Conservation (phyloP, 2,113 vertebrate species). For the Tricholaema leucomelas region DNA sequence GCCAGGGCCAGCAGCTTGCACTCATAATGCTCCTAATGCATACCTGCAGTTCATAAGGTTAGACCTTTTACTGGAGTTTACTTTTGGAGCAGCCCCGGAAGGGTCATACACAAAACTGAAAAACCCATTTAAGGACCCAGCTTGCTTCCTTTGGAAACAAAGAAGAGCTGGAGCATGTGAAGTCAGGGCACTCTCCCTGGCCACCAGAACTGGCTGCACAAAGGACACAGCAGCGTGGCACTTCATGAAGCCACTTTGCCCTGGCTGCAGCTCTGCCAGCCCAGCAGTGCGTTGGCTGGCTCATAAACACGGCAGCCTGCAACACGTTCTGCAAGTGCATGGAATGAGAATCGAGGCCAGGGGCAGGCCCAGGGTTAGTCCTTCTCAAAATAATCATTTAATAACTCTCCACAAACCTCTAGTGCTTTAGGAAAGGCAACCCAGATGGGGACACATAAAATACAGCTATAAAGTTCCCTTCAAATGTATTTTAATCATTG, state of each 20-base stretch:
- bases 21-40: rapidly evolving
- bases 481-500: slow-evolving; percentile 81
- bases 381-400: slow-evolving; percentile 78
- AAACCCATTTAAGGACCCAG: slow-evolving; percentile 17
- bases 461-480: slow-evolving; percentile 79
- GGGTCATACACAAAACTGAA: not conserved
- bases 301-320: slow-evolving; percentile 47
- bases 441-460: slow-evolving; percentile 81
- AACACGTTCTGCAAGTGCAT: slow-evolving; percentile 64
- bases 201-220: not conserved
- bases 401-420: slow-evolving; percentile 71
- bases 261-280: not conserved
- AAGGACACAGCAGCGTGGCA: slow-evolving; percentile 1
- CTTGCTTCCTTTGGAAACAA: slow-evolving; percentile 33
- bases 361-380: slow-evolving; percentile 64
- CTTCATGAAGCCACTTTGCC: slow-evolving; percentile 45
- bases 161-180: slow-evolving; percentile 17
- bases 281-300: slow-evolving; percentile 34
- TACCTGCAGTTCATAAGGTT: not conserved
- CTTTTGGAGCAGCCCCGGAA: slow-evolving; percentile 16
- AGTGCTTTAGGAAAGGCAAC: slow-evolving; percentile 74
- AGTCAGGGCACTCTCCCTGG: not conserved
- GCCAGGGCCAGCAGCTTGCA: not conserved
- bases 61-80: not conserved
- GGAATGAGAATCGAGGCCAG: slow-evolving; percentile 70